These are phyloP conservation scores for Aphelenchoides avenae DNA, from an alignment of 1,140 invertebrate species.

Conservation along the genomic window DNA sequence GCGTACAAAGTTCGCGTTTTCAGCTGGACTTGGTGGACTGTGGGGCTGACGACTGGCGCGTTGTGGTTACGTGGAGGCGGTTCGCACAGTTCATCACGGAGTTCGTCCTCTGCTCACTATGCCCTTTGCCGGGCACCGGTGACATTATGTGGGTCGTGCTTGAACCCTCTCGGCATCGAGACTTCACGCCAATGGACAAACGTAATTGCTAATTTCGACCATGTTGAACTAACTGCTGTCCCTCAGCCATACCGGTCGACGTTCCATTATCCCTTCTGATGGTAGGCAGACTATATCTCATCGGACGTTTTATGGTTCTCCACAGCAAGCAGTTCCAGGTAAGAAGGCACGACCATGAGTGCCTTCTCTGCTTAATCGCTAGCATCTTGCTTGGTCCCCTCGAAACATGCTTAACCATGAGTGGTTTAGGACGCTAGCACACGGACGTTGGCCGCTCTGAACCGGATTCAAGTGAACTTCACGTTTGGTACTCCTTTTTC, in stretches of 20 bases:
- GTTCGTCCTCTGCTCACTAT: conserved; percentile 46
- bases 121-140: conserved; percentile 48
- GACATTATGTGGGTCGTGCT: too few species aligned
- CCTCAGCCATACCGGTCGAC: conserved; percentile 68
- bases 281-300: conserved; percentile 97
- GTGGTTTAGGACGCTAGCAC: conserved; percentile 78
- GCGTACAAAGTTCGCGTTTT: not conserved
- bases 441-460: conserved; percentile 79
- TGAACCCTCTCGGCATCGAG: too few species aligned
- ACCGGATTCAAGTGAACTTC: conserved; percentile 93
- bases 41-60: conserved; percentile 57
- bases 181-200: conserved; percentile 10
- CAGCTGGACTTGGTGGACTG: conserved; percentile 56
- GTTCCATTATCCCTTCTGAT: conserved; percentile 94
- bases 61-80: conserved; percentile 47
- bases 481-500: conserved; percentile 81
- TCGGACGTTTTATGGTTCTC: conserved; percentile 96
- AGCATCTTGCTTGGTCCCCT: conserved; percentile 6
- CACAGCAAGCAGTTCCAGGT: conserved; percentile 89
- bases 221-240: too few species aligned
- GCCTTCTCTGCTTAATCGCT: not conserved
- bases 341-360: not conserved
- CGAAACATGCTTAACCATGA: not conserved
- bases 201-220: conserved; percentile 14
- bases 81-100: conserved; percentile 44